Evolutionary conservation across 2,888 invertebrate genomes (phyloP).

Genomic region (Eustalomyia histrio): DNA sequence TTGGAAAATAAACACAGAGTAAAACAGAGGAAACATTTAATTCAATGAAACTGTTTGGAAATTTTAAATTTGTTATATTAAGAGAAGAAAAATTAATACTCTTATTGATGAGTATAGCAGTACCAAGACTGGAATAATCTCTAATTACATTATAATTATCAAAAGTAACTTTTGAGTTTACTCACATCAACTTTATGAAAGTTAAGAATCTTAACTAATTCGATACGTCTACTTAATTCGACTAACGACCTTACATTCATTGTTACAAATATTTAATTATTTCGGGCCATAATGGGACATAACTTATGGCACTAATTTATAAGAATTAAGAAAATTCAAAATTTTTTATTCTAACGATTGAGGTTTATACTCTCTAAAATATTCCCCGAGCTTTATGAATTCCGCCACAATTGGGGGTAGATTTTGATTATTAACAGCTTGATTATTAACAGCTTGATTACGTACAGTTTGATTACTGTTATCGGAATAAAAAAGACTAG

Average conservation of each 20-base stretch:
- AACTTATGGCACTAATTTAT: no score
- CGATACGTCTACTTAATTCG: slow-evolving; percentile 9
- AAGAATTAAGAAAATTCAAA: no score
- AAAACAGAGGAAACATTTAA: not conserved
- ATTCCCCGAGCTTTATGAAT: not conserved
- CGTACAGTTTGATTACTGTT: no score
- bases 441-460: no score
- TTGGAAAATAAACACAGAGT: slow-evolving; percentile 1
- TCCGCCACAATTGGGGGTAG: no score
- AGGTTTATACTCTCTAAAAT: not conserved
- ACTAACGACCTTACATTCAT: slow-evolving; percentile 11
- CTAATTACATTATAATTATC: slow-evolving; percentile 17
- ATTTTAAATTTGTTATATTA: not conserved
- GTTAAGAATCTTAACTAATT: slow-evolving; percentile 8
- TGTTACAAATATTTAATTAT: slow-evolving; percentile 7
- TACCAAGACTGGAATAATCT: slow-evolving; percentile 16
- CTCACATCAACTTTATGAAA: slow-evolving; percentile 15
- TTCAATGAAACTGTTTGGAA: slow-evolving; percentile 3
- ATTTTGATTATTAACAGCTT: no score
- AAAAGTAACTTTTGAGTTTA: slow-evolving; percentile 7
- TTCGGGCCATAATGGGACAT: slow-evolving; percentile 12
- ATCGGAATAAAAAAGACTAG: no score
- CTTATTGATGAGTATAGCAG: slow-evolving; percentile 2
- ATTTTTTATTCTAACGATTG: no score
- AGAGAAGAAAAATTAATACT: not conserved